Evolutionary conservation across 2,888 invertebrate genomes (phyloP).

Genomic region (Lithosia quadra): DNA sequence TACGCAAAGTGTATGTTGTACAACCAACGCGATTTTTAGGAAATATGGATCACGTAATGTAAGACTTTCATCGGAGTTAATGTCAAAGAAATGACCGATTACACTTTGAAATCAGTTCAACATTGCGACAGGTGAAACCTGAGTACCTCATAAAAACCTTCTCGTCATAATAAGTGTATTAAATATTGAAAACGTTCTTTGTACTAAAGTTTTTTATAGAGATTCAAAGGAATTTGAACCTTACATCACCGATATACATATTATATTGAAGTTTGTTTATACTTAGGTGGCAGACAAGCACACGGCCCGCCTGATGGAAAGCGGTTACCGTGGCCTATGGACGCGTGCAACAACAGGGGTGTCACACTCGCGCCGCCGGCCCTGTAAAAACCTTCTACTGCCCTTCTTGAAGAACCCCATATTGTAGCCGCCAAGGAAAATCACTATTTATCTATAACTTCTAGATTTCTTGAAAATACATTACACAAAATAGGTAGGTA

Average conservation of each 20-base stretch:
- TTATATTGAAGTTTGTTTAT: too few relatives aligned
- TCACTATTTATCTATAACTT: neutral
- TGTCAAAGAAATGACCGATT: slow-evolving; percentile 51
- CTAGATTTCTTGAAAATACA: neutral
- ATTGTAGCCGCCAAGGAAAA: too few relatives aligned
- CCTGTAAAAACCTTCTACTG: too few relatives aligned
- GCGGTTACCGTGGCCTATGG: too few relatives aligned
- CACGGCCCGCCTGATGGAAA: too few relatives aligned
- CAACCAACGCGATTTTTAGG: slow-evolving; percentile 39
- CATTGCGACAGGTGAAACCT: slow-evolving; percentile 41
- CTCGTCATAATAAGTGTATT: slow-evolving; percentile 7
- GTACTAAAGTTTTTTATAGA: neutral
- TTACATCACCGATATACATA: neutral
- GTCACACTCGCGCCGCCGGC: too few relatives aligned
- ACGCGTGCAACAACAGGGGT: too few relatives aligned
- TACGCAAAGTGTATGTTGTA: slow-evolving; percentile 42
- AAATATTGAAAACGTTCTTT: neutral
- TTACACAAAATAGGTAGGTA: neutral
- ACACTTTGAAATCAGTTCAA: slow-evolving; percentile 47
- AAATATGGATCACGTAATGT: slow-evolving; percentile 49
- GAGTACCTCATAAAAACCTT: slow-evolving; percentile 15
- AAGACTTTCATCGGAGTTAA: slow-evolving; percentile 41
- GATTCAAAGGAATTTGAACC: neutral
- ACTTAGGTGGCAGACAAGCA: too few relatives aligned
- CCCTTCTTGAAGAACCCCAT: too few relatives aligned